Evolutionary conservation across 2,888 invertebrate species (phyloP).

Genomic region (Allolobophora icterica): DNA sequence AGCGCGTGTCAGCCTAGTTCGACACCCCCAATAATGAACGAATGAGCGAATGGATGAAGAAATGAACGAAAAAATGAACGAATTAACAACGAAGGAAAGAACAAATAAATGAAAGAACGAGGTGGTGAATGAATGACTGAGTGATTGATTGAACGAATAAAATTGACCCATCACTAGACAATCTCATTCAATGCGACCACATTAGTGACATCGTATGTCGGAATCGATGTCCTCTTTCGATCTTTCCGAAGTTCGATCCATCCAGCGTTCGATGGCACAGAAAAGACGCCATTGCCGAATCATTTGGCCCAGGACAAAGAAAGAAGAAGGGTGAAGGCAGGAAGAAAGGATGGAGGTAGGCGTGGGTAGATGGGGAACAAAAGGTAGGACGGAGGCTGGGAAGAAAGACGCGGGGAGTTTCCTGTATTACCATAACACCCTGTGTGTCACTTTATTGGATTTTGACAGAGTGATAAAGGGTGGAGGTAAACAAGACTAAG

Average conservation of each 20-base stretch:
- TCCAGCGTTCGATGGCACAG: too few species aligned
- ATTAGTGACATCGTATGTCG: background rate
- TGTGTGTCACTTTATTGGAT: background rate
- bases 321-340: background rate
- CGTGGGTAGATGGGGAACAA: background rate
- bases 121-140: too few species aligned
- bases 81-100: too few species aligned
- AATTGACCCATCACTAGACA: background rate
- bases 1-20: background rate
- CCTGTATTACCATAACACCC: background rate
- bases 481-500: slow-evolving; percentile 26
- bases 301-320: background rate
- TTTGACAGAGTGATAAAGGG: background rate
- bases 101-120: too few species aligned
- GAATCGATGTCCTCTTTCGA: background rate
- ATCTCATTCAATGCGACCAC: background rate
- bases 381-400: background rate
- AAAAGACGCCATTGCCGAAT: background rate
- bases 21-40: background rate
- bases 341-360: background rate
- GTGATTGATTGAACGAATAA: background rate
- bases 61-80: too few species aligned
- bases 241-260: too few species aligned
- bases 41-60: too few species aligned
- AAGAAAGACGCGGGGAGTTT: background rate